Conservation (phyloP, 2,888 invertebrate species). For the Leucoma salicis region DNA sequence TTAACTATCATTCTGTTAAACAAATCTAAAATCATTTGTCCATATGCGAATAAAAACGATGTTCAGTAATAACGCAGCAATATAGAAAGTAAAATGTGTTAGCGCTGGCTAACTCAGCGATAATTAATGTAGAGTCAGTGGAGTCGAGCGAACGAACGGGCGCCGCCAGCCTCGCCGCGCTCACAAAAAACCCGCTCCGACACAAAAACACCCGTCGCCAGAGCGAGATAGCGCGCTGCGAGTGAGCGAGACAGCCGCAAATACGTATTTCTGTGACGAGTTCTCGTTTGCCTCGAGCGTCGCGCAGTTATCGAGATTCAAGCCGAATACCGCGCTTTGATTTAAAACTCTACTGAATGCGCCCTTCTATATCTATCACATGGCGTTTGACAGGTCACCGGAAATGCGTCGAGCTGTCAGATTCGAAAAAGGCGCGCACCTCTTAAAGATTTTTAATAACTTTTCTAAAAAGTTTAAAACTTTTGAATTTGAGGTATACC, state of each 20-base stretch:
- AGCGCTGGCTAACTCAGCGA: constrained; percentile 69
- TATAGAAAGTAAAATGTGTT: constrained; percentile 79
- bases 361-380: constrained; percentile 82
- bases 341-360: constrained; percentile 78
- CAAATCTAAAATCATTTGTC: constrained; percentile 12
- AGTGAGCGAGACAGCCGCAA: constrained; percentile 54
- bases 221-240: constrained; percentile 57
- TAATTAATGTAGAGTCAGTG: constrained; percentile 77
- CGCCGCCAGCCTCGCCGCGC: constrained; percentile 61
- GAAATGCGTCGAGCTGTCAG: constrained; percentile 74
- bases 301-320: constrained; percentile 72
- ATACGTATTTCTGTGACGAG: constrained; percentile 77
- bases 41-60: constrained; percentile 32
- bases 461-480: constrained; percentile 13
- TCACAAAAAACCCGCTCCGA: constrained; percentile 79
- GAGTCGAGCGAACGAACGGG: constrained; percentile 68
- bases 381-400: constrained; percentile 81
- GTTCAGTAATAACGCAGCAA: constrained; percentile 50
- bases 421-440: constrained; percentile 74
- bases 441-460: constrained; percentile 33
- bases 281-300: constrained; percentile 74
- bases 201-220: constrained; percentile 77
- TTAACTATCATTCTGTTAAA: background rate
- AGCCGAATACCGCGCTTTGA: constrained; percentile 75
- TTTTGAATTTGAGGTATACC: constrained; percentile 26